Conservation (phyloP, 1,140 invertebrate genomes). For the Pseudomyrmex sp. region DNA sequence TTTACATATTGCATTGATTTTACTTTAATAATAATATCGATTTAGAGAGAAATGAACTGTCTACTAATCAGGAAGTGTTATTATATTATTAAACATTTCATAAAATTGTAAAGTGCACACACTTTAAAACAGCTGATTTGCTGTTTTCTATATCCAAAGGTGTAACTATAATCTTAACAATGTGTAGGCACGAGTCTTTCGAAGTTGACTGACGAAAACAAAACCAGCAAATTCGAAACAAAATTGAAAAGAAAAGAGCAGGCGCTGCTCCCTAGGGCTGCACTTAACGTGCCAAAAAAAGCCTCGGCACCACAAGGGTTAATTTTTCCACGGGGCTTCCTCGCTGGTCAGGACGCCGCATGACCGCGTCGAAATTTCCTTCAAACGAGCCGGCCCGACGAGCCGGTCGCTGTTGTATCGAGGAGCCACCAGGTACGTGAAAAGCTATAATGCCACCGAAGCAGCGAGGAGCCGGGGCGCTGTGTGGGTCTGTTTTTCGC, state of each 20-base stretch:
- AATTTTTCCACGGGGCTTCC: slow-evolving; percentile 60
- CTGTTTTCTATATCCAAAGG: neutral
- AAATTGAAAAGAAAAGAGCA: slow-evolving; percentile 44
- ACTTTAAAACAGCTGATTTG: too few species aligned
- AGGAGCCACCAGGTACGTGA: slow-evolving; percentile 73
- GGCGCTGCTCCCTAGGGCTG: slow-evolving; percentile 13
- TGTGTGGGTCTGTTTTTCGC: slow-evolving; percentile 78
- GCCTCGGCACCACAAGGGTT: slow-evolving; percentile 48
- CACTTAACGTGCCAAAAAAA: slow-evolving; percentile 58
- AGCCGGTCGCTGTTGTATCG: slow-evolving; percentile 55
- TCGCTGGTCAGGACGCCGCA: slow-evolving; percentile 42
- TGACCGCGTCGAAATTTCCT: slow-evolving; percentile 58
- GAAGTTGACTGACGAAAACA: neutral
- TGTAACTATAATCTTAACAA: neutral
- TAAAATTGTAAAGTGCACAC: neutral
- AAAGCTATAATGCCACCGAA: slow-evolving; percentile 77
- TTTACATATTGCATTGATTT: neutral
- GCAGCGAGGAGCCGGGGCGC: slow-evolving; percentile 64
- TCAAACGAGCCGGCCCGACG: slow-evolving; percentile 51
- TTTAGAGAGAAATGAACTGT: neutral
- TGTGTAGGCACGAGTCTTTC: too few species aligned
- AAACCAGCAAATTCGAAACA: slow-evolving; percentile 30
- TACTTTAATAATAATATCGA: neutral
- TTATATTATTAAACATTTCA: neutral
- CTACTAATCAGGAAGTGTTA: neutral